These are phyloP conservation scores for Laspeyria flexula DNA, from an alignment of 2,888 invertebrate genomes.

Conservation along the genomic window DNA sequence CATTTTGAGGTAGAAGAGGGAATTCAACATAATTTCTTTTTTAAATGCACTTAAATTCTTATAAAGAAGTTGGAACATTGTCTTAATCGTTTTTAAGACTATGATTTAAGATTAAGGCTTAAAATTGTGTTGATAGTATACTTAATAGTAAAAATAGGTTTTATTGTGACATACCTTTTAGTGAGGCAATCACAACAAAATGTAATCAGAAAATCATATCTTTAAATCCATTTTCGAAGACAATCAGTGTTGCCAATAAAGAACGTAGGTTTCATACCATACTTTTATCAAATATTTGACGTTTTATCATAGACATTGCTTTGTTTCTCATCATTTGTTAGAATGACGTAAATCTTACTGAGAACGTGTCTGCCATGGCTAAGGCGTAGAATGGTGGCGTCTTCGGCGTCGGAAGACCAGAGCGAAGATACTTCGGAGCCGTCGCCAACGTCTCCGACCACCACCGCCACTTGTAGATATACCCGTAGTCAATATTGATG, in stretches of 20 bases:
- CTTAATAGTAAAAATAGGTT: conserved; percentile 6
- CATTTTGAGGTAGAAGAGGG: conserved; percentile 48
- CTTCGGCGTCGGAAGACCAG: conserved; percentile 90
- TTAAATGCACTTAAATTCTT: conserved; percentile 31
- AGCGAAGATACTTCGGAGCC: conserved; percentile 93
- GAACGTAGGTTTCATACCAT: conserved; percentile 23
- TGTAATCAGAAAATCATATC: too few species aligned
- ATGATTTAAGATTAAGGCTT: not conserved
- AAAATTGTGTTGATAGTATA: conserved; percentile 18
- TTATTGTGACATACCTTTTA: not conserved
- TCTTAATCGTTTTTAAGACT: conserved; percentile 4
- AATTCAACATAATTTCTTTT: conserved; percentile 19
- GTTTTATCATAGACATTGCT: not conserved
- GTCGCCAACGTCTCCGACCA: conserved; percentile 93
- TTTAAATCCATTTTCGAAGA: conserved; percentile 7
- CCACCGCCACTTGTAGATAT: conserved; percentile 82
- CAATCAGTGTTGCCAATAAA: conserved; percentile 24
- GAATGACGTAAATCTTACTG: conserved; percentile 17
- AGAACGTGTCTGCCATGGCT: conserved; percentile 23
- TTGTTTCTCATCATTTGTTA: not conserved
- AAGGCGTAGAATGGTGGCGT: conserved; percentile 68
- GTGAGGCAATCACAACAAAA: not conserved
- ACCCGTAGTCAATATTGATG: conserved; percentile 81
- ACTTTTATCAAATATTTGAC: conserved; percentile 3
- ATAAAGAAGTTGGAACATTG: conserved; percentile 3